Percentiles rank a stretch among this genome's conserved stretches.
These are phyloP conservation scores for Leuctra nigra DNA, from an alignment of 2,888 invertebrate genomes.

Conservation along the genomic window DNA sequence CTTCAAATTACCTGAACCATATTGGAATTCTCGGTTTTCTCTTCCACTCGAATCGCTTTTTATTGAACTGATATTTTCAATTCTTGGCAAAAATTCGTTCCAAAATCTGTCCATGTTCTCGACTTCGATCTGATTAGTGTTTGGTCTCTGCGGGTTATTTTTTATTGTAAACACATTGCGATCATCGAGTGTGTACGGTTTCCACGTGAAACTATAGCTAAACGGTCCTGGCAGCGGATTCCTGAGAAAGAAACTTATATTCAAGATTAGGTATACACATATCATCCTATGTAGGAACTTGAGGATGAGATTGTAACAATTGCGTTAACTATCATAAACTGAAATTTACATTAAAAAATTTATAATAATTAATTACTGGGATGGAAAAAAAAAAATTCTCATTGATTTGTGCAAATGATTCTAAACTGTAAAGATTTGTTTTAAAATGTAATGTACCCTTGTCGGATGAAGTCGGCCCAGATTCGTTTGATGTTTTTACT, in stretches of 20 bases:
- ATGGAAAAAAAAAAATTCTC: background rate
- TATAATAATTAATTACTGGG: too few relatives aligned
- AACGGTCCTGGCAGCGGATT: slow-evolving; percentile 48
- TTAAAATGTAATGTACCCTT: slow-evolving; percentile 41
- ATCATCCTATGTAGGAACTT: too few relatives aligned
- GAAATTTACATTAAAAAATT: too few relatives aligned
- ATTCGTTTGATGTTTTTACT: slow-evolving; percentile 46
- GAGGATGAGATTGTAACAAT: too few relatives aligned
- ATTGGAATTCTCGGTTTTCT: slow-evolving; percentile 30
- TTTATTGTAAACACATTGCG: slow-evolving; percentile 31
- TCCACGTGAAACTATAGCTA: slow-evolving; percentile 48
- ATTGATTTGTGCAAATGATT: background rate
- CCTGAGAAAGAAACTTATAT: slow-evolving; percentile 40
- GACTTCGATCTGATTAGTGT: background rate
- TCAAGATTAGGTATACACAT: too few relatives aligned
- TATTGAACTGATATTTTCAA: slow-evolving; percentile 35
- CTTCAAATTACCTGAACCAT: slow-evolving; percentile 34
- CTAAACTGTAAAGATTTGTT: too few relatives aligned
- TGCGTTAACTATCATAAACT: too few relatives aligned
- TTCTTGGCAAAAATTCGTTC: slow-evolving; percentile 41
- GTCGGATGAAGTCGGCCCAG: slow-evolving; percentile 45
- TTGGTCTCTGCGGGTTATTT: slow-evolving; percentile 12
- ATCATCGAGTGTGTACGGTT: slow-evolving; percentile 45
- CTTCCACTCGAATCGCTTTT: slow-evolving; percentile 27
- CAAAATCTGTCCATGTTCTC: slow-evolving; percentile 38